A percentile compares a stretch with the other conserved stretches of the same genome.
phyloP scores from a whole-genome alignment of 1,140 invertebrate genomes.

The Zophobas morio region DNA sequence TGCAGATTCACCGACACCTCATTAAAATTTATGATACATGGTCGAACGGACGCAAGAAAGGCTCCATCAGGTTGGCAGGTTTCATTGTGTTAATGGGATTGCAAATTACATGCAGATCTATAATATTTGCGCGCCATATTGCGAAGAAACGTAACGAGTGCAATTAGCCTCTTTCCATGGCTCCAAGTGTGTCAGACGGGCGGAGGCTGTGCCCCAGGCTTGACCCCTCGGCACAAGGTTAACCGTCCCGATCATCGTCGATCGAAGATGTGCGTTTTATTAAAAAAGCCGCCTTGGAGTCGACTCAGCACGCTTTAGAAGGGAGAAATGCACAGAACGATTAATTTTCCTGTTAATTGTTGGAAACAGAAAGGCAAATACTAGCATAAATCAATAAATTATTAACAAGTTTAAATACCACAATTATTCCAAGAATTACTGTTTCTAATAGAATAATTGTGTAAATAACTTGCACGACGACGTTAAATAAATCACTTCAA shows the following conservation, averaged over 20 bases:
- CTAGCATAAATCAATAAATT: slow-evolving; percentile 19
- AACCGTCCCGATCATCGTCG: slow-evolving; percentile 49
- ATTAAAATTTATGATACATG: slow-evolving; percentile 25
- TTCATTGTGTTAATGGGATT: neutral
- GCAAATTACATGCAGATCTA: slow-evolving; percentile 8
- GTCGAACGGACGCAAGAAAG: neutral
- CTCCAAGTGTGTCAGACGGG: slow-evolving; percentile 54
- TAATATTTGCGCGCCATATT: neutral
- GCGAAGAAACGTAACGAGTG: slow-evolving; percentile 9
- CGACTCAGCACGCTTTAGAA: no score
- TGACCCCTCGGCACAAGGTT: slow-evolving; percentile 52
- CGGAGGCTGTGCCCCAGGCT: slow-evolving; percentile 45
- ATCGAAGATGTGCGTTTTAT: neutral
- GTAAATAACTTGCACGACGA: neutral
- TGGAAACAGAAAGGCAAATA: slow-evolving; percentile 23
- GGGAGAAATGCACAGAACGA: neutral
- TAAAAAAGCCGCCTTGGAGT: neutral
- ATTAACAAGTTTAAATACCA: neutral
- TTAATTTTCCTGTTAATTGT: neutral
- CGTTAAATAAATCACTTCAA: slow-evolving; percentile 3
- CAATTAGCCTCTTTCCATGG: slow-evolving; percentile 52
- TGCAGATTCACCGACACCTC: slow-evolving; percentile 3
- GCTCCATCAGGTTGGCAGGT: neutral
- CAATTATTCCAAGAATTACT: slow-evolving; percentile 18
- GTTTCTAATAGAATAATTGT: slow-evolving; percentile 26